phyloP scores from a whole-genome alignment of 2,113 vertebrate genomes.

The Halcyon senegalensis region DNA sequence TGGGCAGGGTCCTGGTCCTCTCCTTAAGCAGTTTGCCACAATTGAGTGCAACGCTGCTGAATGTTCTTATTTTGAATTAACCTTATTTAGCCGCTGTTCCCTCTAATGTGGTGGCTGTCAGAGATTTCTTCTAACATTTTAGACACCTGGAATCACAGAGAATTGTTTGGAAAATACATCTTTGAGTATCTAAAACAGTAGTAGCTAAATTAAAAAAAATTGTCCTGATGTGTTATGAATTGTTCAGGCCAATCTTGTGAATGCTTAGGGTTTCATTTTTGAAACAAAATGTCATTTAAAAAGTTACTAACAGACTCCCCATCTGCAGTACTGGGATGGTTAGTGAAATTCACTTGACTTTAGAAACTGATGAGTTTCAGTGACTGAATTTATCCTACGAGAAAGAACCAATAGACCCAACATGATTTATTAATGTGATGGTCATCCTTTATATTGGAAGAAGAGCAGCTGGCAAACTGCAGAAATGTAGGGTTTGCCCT shows the following conservation, averaged over 20 bases:
- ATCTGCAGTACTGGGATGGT: background rate
- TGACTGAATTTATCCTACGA: background rate
- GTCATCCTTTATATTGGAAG: background rate
- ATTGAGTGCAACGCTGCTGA: background rate
- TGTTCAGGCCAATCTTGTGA: background rate
- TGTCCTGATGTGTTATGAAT: background rate
- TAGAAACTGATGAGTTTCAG: background rate
- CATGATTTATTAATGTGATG: background rate
- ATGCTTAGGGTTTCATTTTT: background rate
- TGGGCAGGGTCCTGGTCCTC: background rate
- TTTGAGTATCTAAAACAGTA: background rate
- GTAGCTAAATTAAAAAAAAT: background rate
- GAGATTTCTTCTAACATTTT: background rate
- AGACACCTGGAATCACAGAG: background rate
- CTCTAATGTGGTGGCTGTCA: background rate
- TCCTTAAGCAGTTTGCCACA: background rate
- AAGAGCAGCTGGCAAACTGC: background rate
- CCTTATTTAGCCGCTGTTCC: background rate
- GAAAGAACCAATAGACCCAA: background rate
- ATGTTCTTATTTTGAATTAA: background rate
- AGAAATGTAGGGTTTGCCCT: background rate
- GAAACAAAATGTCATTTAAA: background rate
- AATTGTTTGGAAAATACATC: background rate
- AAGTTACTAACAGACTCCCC: background rate
- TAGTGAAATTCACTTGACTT: background rate